phyloP scores from a whole-genome alignment of 2,797 vertebrate genomes.

The Lates japonicus region DNA sequence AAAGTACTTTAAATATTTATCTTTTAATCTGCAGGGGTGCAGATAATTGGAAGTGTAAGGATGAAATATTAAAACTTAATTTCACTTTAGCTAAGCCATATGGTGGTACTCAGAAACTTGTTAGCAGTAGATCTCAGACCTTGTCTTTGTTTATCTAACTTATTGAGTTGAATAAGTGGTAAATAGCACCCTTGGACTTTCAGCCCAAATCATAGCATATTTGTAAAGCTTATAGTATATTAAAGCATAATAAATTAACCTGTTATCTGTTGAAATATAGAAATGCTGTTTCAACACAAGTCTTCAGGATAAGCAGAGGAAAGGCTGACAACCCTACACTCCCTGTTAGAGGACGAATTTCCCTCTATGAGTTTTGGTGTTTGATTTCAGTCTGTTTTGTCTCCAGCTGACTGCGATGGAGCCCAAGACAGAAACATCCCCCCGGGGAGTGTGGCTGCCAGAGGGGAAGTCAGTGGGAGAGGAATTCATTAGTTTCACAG shows the following conservation, averaged over 20 bases:
- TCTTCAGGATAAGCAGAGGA: slow-evolving; percentile 16
- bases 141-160: background rate
- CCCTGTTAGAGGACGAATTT: slow-evolving; percentile 15
- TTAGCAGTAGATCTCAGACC: background rate
- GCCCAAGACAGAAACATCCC: slow-evolving; percentile 40
- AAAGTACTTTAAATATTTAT: background rate
- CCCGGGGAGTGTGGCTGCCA: slow-evolving; percentile 23
- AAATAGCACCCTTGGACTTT: slow-evolving; percentile 2
- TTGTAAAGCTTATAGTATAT: background rate
- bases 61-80: background rate
- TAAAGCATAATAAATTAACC: background rate
- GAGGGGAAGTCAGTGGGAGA: slow-evolving; percentile 36
- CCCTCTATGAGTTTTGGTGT: slow-evolving; percentile 41
- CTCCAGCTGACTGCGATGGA: slow-evolving; percentile 52
- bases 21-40: background rate
- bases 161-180: background rate
- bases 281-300: background rate
- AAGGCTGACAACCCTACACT: slow-evolving; percentile 17
- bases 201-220: background rate
- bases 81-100: background rate
- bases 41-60: background rate
- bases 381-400: slow-evolving; percentile 62
- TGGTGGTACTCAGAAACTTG: background rate
- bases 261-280: background rate
- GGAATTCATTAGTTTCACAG: slow-evolving; percentile 27